Evolutionary conservation across 2,888 invertebrate genomes (phyloP).

Genomic region (Drosophila neonasuta): DNA sequence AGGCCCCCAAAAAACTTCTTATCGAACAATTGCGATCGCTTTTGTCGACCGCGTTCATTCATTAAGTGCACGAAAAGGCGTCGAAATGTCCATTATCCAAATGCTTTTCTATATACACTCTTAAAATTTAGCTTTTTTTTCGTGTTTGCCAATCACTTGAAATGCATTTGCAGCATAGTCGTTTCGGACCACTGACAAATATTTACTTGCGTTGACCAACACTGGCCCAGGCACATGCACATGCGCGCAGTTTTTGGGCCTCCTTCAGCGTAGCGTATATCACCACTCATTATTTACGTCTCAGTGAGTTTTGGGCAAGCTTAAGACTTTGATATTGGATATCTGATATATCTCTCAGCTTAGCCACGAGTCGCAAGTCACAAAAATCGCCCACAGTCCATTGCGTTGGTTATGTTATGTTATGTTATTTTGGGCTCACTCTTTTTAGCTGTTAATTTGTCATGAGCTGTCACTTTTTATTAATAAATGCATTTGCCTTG

Average conservation of each 20-base stretch:
- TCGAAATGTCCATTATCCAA: constrained; percentile 55
- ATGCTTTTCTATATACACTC: constrained; percentile 23
- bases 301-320: constrained; percentile 58
- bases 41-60: constrained; percentile 28
- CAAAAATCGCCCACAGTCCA: constrained; percentile 61
- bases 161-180: constrained; percentile 61
- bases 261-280: constrained; percentile 23
- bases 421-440: constrained; percentile 30
- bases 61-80: constrained; percentile 59
- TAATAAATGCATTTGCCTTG: constrained; percentile 54
- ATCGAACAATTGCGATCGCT: constrained; percentile 62
- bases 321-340: constrained; percentile 60
- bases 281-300: constrained; percentile 61
- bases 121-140: constrained; percentile 33
- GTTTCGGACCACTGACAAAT: constrained; percentile 40
- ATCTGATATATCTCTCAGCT: constrained; percentile 39
- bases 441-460: constrained; percentile 68
- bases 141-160: constrained; percentile 75
- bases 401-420: constrained; percentile 18
- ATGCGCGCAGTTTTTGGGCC: constrained; percentile 47
- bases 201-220: constrained; percentile 64
- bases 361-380: constrained; percentile 59
- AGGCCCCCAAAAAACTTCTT: constrained; percentile 47
- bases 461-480: constrained; percentile 69
- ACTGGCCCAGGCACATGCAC: constrained; percentile 44